Evolutionary conservation across 2,888 invertebrate genomes (phyloP).

Genomic region (Drosophila leonis): DNA sequence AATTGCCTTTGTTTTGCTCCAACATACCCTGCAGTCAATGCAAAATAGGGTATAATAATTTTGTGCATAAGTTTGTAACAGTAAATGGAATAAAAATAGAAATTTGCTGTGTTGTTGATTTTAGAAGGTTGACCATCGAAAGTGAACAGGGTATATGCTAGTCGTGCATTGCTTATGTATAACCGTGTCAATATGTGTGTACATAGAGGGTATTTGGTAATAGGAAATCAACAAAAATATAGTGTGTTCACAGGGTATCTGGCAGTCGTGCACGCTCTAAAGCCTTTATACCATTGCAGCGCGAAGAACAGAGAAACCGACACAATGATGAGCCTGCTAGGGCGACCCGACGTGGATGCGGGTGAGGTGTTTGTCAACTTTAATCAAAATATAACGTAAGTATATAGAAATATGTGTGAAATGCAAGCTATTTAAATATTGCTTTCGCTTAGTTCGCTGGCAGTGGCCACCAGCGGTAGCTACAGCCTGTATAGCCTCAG

Average conservation of each 20-base stretch:
- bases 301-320: conserved; percentile 22
- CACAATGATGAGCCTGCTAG: conserved; percentile 83
- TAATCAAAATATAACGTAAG: conserved; percentile 99
- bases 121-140: no score
- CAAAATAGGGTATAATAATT: background rate
- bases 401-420: conserved; percentile 67
- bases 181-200: no score
- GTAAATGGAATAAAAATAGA: background rate
- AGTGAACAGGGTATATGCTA: background rate
- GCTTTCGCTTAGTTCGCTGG: conserved; percentile 89
- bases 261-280: background rate
- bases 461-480: conserved; percentile 96
- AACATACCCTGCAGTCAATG: conserved; percentile 2
- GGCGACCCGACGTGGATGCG: conserved; percentile 87
- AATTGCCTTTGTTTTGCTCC: conserved; percentile 31
- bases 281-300: conserved; percentile 20
- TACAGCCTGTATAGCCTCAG: conserved; percentile 95
- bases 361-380: conserved; percentile 97
- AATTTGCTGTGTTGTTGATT: no score
- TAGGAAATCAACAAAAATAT: background rate
- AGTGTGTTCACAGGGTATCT: background rate
- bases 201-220: background rate
- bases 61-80: background rate
- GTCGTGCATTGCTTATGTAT: background rate
- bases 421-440: background rate